phyloP scores from a whole-genome alignment of 2,797 vertebrate genomes.

The Lepus townsendii region DNA sequence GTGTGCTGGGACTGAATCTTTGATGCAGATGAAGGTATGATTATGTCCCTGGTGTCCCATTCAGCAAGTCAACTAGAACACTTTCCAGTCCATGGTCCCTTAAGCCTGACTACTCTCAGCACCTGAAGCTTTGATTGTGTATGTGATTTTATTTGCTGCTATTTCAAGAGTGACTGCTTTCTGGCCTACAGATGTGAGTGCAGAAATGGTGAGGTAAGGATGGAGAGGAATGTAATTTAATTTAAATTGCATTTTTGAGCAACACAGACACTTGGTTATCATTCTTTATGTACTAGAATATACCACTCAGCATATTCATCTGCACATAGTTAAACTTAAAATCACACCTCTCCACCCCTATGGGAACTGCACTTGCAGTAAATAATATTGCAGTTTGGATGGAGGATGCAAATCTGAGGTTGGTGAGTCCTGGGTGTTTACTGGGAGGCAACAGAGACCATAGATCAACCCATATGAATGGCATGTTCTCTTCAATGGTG shows the following conservation, averaged over 20 bases:
- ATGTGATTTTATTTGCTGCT: conserved; percentile 58
- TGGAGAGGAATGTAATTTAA: conserved; percentile 42
- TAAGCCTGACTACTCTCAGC: background rate
- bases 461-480: conserved; percentile 76
- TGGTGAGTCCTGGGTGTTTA: conserved; percentile 55
- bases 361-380: conserved; percentile 13
- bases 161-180: conserved; percentile 56
- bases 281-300: conserved; percentile 60
- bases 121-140: conserved; percentile 31
- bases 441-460: conserved; percentile 58
- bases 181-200: conserved; percentile 11
- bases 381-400: conserved; percentile 54
- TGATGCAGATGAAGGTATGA: background rate
- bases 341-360: background rate
- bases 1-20: background rate
- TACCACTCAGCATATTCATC: conserved; percentile 43
- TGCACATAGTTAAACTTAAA: conserved; percentile 52
- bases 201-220: background rate
- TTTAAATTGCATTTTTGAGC: conserved; percentile 67
- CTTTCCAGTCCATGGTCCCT: background rate
- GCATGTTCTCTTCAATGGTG: conserved; percentile 61
- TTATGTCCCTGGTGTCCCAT: background rate
- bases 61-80: background rate
- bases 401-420: conserved; percentile 24
- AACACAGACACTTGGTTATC: conserved; percentile 42